These are phyloP conservation scores for Lepus europaeus DNA, from an alignment of 2,113 vertebrate species.

Conservation along the genomic window DNA sequence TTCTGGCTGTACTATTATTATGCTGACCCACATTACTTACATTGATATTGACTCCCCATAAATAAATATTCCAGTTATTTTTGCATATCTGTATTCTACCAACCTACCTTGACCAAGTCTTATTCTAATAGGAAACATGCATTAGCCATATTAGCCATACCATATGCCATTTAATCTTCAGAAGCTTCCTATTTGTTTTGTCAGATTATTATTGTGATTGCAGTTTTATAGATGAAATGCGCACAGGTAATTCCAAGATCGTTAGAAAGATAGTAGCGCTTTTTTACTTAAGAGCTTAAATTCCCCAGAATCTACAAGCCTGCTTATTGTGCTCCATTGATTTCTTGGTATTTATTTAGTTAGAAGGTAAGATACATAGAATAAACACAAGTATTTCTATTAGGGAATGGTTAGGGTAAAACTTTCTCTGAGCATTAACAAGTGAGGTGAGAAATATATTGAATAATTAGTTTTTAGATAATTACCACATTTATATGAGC, in stretches of 20 bases:
- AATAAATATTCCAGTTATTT: too few relatives aligned
- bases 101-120: background rate
- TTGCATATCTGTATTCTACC: background rate
- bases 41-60: too few relatives aligned
- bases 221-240: background rate
- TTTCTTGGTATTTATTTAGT: background rate
- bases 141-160: background rate
- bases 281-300: too few relatives aligned
- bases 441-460: background rate
- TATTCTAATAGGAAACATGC: background rate
- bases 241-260: background rate
- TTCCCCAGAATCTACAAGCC: too few relatives aligned
- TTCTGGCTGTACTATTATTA: too few relatives aligned
- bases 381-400: background rate
- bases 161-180: background rate
- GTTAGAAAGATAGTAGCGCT: background rate
- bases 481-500: too few relatives aligned
- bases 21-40: too few relatives aligned
- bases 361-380: background rate
- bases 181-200: background rate
- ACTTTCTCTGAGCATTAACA: background rate
- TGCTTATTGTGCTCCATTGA: background rate
- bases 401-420: background rate
- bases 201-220: background rate
- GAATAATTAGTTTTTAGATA: too few relatives aligned